A percentile compares a stretch with the other conserved stretches of the same genome.
These are phyloP conservation scores for Tetragonula carbonaria DNA, from an alignment of 2,888 invertebrate species.

Conservation along the genomic window DNA sequence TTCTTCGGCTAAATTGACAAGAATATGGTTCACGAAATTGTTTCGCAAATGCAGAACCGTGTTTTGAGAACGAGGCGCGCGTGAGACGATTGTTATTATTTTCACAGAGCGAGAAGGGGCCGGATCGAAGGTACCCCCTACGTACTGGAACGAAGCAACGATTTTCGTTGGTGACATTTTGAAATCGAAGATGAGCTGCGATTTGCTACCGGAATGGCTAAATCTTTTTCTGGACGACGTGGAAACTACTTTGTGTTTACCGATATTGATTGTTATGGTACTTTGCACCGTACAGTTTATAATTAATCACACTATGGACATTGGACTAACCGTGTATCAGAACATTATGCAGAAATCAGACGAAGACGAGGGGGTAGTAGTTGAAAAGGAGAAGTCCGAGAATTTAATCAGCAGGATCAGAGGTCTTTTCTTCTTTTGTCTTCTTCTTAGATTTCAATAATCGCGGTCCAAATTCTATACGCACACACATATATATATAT, in stretches of 20 bases:
- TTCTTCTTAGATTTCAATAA: background rate
- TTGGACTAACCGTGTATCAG: slow-evolving; percentile 62
- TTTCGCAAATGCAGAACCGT: slow-evolving; percentile 1
- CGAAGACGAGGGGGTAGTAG: background rate
- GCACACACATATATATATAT: background rate
- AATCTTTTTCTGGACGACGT: slow-evolving; percentile 76
- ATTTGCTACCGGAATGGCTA: slow-evolving; percentile 75
- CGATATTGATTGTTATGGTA: slow-evolving; percentile 76
- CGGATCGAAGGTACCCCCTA: background rate
- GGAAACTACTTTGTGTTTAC: slow-evolving; percentile 77
- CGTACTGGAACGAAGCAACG: too few species aligned
- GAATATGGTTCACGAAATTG: slow-evolving; percentile 45
- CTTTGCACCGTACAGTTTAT: slow-evolving; percentile 79
- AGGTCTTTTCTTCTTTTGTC: slow-evolving; percentile 43
- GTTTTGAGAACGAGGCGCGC: slow-evolving; percentile 12
- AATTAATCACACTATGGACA: slow-evolving; percentile 72
- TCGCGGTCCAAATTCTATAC: too few species aligned
- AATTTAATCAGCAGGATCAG: slow-evolving; percentile 48
- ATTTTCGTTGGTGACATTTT: background rate
- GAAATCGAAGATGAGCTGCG: slow-evolving; percentile 69
- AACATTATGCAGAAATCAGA: slow-evolving; percentile 32
- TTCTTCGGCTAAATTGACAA: slow-evolving; percentile 51
- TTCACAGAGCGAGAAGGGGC: background rate
- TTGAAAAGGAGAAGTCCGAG: background rate
- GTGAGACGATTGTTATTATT: background rate